Evolutionary conservation across 2,797 vertebrate genomes (phyloP).

Genomic region (Epinephelus awoara): DNA sequence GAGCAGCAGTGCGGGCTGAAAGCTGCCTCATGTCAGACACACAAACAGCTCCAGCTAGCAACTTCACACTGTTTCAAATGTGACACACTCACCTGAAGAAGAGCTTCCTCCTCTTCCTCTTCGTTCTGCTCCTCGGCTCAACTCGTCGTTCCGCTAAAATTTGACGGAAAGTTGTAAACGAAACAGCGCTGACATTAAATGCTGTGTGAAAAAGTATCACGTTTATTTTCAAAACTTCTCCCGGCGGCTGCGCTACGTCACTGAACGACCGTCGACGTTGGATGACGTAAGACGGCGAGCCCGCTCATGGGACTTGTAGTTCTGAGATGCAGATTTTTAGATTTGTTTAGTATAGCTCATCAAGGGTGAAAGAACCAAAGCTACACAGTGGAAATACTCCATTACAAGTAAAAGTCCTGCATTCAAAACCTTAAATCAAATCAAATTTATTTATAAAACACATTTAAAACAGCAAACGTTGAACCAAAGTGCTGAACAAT

Average conservation of each 20-base stretch:
- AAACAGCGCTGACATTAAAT: neutral
- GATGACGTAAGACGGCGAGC: conserved; percentile 47
- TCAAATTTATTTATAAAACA: too few relatives aligned
- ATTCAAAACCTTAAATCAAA: too few relatives aligned
- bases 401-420: too few relatives aligned
- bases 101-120: neutral
- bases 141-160: neutral
- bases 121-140: neutral
- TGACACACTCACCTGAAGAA: conserved; percentile 39
- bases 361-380: too few relatives aligned
- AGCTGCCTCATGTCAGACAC: conserved; percentile 53
- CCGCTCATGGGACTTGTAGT: conserved; percentile 57
- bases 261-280: conserved; percentile 12
- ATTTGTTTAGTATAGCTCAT: too few relatives aligned
- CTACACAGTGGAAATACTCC: too few relatives aligned
- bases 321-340: neutral
- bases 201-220: conserved; percentile 66
- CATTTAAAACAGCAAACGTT: too few relatives aligned
- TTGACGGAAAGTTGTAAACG: fast-evolving
- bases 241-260: conserved; percentile 64
- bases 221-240: conserved; percentile 81
- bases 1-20: conserved; percentile 43
- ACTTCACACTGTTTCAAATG: neutral
- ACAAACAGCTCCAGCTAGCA: conserved; percentile 38
- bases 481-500: too few relatives aligned